phyloP scores from a whole-genome alignment of 1,140 invertebrate species.

The Penaeus indicus region DNA sequence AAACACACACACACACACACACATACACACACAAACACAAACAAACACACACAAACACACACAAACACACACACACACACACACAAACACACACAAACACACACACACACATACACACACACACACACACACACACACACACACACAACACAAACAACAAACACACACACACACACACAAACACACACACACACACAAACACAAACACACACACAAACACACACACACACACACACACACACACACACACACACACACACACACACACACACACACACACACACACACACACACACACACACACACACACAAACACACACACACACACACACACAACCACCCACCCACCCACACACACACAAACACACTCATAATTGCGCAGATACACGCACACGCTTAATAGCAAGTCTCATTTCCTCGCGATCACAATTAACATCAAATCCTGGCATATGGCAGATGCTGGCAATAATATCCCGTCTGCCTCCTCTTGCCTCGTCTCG shows the following conservation, averaged over 20 bases:
- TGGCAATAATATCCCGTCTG: too few relatives aligned
- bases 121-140: neutral
- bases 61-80: neutral
- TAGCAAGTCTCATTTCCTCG: too few relatives aligned
- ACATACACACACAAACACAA: neutral
- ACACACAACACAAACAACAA: neutral
- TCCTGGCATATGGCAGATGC: too few relatives aligned
- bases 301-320: too few relatives aligned
- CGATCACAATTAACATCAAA: too few relatives aligned
- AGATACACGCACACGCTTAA: too few relatives aligned
- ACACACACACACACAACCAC: too few relatives aligned
- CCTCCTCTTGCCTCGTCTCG: too few relatives aligned
- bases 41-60: neutral
- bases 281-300: neutral
- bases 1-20: too few relatives aligned
- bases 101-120: constrained; percentile 4
- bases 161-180: neutral
- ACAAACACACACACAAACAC: constrained; percentile 2
- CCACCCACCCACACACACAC: too few relatives aligned
- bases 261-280: constrained; percentile 20
- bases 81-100: constrained; percentile 2
- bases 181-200: neutral
- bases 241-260: constrained; percentile 6
- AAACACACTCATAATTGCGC: too few relatives aligned
- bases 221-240: constrained; percentile 11